Conservation (phyloP, 2,113 vertebrate genomes). For the Pomatostomus ruficeps region DNA sequence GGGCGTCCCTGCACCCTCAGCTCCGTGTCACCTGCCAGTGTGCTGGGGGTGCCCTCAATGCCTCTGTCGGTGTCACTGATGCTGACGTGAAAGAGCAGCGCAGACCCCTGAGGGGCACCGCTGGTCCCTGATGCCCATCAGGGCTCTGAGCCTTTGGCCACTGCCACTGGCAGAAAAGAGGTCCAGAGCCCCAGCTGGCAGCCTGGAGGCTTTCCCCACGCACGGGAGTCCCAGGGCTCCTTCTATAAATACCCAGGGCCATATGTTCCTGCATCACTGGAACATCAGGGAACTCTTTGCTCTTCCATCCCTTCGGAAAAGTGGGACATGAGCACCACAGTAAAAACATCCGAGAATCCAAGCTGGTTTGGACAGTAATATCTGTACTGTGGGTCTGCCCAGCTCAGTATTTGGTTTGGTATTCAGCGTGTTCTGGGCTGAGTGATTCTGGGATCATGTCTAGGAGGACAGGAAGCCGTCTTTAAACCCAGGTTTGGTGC, state of each 20-base stretch:
- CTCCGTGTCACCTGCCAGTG: neutral
- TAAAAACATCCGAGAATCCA: neutral
- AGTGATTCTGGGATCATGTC: neutral
- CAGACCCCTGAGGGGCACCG: neutral
- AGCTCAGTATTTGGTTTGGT: neutral
- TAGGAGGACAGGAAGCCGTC: neutral
- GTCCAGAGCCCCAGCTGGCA: neutral
- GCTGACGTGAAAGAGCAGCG: neutral
- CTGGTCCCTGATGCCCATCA: neutral
- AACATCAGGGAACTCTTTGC: neutral
- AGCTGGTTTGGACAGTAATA: neutral
- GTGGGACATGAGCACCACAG: neutral
- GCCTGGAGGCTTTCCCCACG: neutral
- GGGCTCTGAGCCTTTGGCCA: neutral
- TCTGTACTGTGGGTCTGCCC: neutral
- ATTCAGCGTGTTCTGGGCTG: neutral
- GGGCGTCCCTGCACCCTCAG: neutral
- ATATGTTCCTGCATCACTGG: neutral
- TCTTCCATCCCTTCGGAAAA: neutral
- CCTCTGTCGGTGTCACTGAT: neutral
- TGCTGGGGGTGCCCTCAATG: neutral
- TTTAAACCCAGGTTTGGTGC: neutral
- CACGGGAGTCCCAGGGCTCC: neutral
- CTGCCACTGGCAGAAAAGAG: neutral
- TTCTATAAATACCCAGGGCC: constrained; percentile 13